Evolutionary conservation across 1,140 invertebrate species (phyloP), one percentile per base, ranked within the genome.

Genomic region (Papilio aristodemus): DNA sequence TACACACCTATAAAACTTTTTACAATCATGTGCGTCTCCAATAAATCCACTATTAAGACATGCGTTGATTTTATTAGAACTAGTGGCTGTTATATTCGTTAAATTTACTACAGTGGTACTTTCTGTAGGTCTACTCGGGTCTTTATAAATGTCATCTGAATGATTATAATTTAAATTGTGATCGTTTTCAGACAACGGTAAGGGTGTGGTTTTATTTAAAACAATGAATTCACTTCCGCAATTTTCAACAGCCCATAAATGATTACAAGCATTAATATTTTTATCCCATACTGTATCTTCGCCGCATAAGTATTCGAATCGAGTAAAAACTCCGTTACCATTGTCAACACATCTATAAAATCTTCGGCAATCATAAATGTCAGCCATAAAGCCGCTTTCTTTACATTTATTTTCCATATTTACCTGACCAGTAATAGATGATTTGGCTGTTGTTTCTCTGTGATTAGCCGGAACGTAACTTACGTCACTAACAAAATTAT

Each of bases 321-420:
- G 93, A 8, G 78, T 92, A 72, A 91, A 94, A 38, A 90, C 90
- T 9, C 92, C 92, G 73, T 92, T 84, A 25, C 93, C 93, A 74
- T 93, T 92, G 73, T 94, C 92, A 2, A 94, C 94, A 79, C 95
- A 95, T 64, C 95, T 91, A 77, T 94, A 95, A 78, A 95, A 96
- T 77, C 93, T 94, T 62, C 92, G 90, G 75, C 95, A 95, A 72
- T 95, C 90, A 13, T 91, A 89, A 32, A 84, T 71, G 75, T 94
- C 91, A 8, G 91, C 88, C 67, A 93, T 84, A 76, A 94, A 94
- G 37, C 92, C 92, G 78, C 93, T 93, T 62, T 84, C 68, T 73
- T 77, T 71, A 83, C 92, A 83, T 68, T 84, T 81, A 37, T 69
- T 74, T 11, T 69, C 70, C 46, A 36, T 62, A 50, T 77, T 82